A percentile compares a stretch with the other conserved stretches of the same genome.
phyloP scores from a whole-genome alignment of 2,797 vertebrate genomes.

The Iguana delicatissima region DNA sequence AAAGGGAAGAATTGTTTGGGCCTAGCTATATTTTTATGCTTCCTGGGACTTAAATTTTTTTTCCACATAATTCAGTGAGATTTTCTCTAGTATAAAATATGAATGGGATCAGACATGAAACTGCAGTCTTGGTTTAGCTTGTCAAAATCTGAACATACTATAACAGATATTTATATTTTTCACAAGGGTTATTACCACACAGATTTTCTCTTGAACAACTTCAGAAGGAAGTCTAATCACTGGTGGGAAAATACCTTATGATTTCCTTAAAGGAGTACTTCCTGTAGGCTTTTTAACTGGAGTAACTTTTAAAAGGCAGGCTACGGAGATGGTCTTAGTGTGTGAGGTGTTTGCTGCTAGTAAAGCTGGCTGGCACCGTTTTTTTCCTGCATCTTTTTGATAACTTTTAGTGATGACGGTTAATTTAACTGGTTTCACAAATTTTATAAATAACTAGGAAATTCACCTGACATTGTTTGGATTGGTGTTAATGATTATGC shows the following conservation, averaged over 20 bases:
- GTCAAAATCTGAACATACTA: neutral
- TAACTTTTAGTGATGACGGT: neutral
- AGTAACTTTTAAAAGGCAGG: neutral
- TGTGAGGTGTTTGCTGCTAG: neutral
- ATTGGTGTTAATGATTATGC: too few relatives aligned
- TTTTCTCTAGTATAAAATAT: neutral
- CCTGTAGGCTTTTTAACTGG: neutral
- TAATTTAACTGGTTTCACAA: neutral
- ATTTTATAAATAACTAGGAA: neutral
- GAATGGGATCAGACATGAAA: neutral
- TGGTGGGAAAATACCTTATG: constrained; percentile 6
- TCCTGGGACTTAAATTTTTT: too few relatives aligned
- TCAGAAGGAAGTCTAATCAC: neutral
- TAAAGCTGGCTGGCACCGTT: neutral
- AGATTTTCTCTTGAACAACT: neutral
- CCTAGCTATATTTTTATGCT: neutral
- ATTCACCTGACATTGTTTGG: too few relatives aligned
- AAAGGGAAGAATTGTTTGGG: neutral
- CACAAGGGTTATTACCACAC: neutral
- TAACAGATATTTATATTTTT: neutral
- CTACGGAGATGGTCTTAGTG: neutral
- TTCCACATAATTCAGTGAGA: too few relatives aligned
- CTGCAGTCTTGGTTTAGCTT: neutral
- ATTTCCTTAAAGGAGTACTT: neutral
- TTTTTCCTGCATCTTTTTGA: neutral